Conservation (phyloP, 2,888 invertebrate species). For the Resseliella maxima region DNA sequence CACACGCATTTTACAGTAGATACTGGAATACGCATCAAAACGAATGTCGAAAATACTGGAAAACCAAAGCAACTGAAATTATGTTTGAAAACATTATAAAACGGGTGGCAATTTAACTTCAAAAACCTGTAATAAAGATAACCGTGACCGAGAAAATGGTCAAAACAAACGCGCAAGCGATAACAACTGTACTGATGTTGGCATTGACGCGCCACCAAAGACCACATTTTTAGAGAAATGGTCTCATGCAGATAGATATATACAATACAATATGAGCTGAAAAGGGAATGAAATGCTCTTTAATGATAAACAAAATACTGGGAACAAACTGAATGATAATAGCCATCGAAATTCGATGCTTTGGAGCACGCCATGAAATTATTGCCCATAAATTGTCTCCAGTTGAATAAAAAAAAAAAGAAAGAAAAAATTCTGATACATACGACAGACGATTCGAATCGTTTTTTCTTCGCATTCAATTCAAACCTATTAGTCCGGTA, state of each 20-base stretch:
- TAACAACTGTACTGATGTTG: conserved; percentile 18
- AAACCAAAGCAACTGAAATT: not conserved
- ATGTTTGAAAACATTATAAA: conserved; percentile 4
- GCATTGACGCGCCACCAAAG: conserved; percentile 35
- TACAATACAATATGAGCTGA: not conserved
- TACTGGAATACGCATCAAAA: not conserved
- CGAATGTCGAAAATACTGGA: not conserved
- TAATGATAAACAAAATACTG: conserved; percentile 44
- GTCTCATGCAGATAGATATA: conserved; percentile 19
- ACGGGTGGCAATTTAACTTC: conserved; percentile 39
- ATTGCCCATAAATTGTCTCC: conserved; percentile 51
- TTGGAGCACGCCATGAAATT: conserved; percentile 45
- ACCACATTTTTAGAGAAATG: not conserved
- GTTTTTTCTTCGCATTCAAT: not conserved
- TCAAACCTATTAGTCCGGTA: conserved; percentile 1
- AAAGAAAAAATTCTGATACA: not conserved
- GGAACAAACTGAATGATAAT: conserved; percentile 10
- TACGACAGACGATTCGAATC: conserved; percentile 7
- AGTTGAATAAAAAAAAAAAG: not conserved
- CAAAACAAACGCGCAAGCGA: conserved; percentile 23
- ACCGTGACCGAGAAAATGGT: conserved; percentile 53
- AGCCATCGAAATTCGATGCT: conserved; percentile 37
- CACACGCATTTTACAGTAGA: conserved; percentile 44
- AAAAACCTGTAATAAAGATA: conserved; percentile 48
- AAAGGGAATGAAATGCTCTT: conserved; percentile 34